These are phyloP conservation scores for Lophochroa leadbeateri DNA, from an alignment of 2,113 vertebrate genomes.

Conservation along the genomic window DNA sequence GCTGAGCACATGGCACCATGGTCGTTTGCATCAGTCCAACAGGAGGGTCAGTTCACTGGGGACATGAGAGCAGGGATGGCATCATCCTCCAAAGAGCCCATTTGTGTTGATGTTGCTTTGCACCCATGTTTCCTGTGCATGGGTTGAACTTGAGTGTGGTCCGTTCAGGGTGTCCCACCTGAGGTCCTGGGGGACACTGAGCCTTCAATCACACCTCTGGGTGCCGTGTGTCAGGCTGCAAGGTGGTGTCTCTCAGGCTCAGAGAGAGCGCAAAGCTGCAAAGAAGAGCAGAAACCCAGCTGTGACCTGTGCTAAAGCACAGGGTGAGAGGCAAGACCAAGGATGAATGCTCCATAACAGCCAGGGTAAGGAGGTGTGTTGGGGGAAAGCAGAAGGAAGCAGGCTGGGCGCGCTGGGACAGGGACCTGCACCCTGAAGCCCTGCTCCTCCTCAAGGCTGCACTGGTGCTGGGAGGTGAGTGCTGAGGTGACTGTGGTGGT, in stretches of 20 bases:
- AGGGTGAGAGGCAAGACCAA: background rate
- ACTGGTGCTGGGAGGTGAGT: no score
- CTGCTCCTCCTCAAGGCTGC: background rate
- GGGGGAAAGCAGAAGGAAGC: background rate
- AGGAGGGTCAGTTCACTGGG: background rate
- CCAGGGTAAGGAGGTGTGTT: background rate
- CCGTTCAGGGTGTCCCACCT: background rate
- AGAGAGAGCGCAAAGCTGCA: background rate
- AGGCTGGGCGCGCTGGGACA: fast-evolving
- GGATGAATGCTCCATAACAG: background rate
- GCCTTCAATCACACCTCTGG: background rate
- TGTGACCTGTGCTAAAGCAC: background rate
- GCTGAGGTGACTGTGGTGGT: background rate
- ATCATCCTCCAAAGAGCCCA: background rate
- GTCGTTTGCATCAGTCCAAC: background rate
- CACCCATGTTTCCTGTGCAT: background rate
- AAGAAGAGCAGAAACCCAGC: background rate
- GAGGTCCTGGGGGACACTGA: background rate
- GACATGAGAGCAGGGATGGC: background rate
- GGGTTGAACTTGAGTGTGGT: background rate
- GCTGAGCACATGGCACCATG: background rate
- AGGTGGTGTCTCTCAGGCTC: background rate
- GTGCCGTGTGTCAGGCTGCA: background rate
- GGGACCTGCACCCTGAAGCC: background rate
- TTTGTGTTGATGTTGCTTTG: background rate